phyloP scores from a whole-genome alignment of 2,797 vertebrate genomes.

The Nothura maculosa region DNA sequence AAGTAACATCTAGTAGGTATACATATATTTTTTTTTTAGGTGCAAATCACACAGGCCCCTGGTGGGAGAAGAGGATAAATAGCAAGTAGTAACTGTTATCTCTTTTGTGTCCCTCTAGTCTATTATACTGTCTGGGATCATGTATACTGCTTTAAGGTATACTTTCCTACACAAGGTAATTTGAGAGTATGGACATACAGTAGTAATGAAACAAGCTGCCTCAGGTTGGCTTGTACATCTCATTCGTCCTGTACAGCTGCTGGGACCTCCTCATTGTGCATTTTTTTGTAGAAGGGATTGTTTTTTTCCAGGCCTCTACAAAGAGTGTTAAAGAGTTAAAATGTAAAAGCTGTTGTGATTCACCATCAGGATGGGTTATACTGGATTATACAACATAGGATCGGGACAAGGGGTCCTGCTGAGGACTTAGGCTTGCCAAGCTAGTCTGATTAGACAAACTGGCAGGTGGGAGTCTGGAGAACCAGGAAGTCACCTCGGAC shows the following conservation, averaged over 20 bases:
- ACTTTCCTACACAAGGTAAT: constrained; percentile 10
- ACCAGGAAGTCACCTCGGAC: constrained; percentile 4
- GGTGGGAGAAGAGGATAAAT: not conserved
- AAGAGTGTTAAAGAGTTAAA: not conserved
- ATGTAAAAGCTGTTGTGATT: not conserved
- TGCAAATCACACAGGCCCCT: not conserved
- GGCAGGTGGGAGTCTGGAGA: constrained; percentile 44
- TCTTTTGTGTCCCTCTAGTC: not conserved
- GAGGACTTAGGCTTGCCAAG: not conserved
- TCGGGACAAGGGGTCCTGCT: not conserved
- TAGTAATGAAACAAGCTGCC: not conserved
- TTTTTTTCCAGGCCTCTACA: not conserved
- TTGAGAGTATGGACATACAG: not conserved
- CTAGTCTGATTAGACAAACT: not conserved
- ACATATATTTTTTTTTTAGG: constrained; percentile 12
- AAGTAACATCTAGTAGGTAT: not conserved
- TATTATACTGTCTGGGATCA: not conserved
- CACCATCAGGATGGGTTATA: not conserved
- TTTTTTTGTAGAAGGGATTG: not conserved
- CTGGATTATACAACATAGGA: not conserved
- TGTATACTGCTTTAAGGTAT: not conserved
- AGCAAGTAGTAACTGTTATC: not conserved
- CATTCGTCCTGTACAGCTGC: not conserved
- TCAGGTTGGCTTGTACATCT: not conserved
- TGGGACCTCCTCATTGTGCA: not conserved